Evolutionary conservation across 2,797 vertebrate species (phyloP), one percentile per base, ranked within the genome.

Genomic region (Tapirus indicus): DNA sequence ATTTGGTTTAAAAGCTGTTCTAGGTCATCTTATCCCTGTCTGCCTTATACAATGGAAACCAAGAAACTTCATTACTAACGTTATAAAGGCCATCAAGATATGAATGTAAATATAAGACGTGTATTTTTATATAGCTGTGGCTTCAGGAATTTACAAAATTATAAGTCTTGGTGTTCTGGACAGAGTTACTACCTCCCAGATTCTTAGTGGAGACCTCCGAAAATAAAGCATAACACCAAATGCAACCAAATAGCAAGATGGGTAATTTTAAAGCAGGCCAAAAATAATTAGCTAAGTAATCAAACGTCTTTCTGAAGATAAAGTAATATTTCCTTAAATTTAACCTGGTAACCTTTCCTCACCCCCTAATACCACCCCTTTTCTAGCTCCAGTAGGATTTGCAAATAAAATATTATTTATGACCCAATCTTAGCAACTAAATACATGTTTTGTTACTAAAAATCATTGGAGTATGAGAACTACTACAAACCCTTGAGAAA

Each of bases 241-340:
- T 95, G 90, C 97, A 92, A 97, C 91, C 96, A 97, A 97, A 97
- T 97, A 58, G 96, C 89, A 96, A 92, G 49, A 95, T 90, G 69
- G 54, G 94, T 97, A 95, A 95, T 98, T 98, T 98, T 98, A 97
- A 98, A 98, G 79, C 93, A 94, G 92, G 82, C 93, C 72, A 88
- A 90, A 64, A 97, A 97, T 96, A 98, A 95, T 64, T 98, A 97
- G 84, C 95, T 58, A 98, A 95, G 62, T 97, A 98, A 98, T 95
- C 91, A 90, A 96, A 71, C 29, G 94, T 97, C 80, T 98, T 98
- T 95, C 66, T 89, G 44, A 98, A 89, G 92, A 93, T 97, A 96
- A 98, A 98, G 88, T 92, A 97, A 97, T 87, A 82, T 64, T 96
- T 97, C 44, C 96, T 97, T 96, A 92, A 97, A 96, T 95, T 77